Base-by-base conservation (phyloP, 2,113 vertebrate species). In the Platysteira castanea region DNA sequence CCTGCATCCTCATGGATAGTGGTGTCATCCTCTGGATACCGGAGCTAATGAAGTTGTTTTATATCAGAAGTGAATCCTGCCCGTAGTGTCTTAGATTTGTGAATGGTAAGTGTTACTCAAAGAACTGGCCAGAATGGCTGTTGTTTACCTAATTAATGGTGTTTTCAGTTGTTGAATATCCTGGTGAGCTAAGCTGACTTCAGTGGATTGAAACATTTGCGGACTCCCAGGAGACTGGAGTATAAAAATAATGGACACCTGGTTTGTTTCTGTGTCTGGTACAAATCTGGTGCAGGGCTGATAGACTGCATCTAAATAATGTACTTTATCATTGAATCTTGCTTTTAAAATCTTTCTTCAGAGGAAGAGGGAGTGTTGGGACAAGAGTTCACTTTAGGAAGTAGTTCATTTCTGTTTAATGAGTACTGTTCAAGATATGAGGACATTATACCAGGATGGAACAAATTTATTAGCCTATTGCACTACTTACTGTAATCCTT, bases 101-200 rank as follows among this genome's bases (percentile, higher is more conserved):
- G 90, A 88, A 86, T 78, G 95, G 96, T 96, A 93, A 97, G 95
- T 96, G 78, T 70, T 85, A 67, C 47, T 77, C 3, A 24, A 87
- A 78, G 70, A 90, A 59, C 9, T 11, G 19, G 50, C 50, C 49
- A 61, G 53, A 89, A 68, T 16, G 28, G 13, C 42, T 69, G 2
- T 64, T 87, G 5, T 82, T 85, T 93, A 22, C 33, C 80, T 74
- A 33, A 78, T 59, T 59, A 79, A 71, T 70, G 54, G 11, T 30
- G n/a, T 93, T 96, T 96, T 83, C 24, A 15, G 27, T 63, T 71
- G 33, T 52, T 69, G 57, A 41, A 6, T 52, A 20, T 80, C 64
- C 91, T 6, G 3, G 22, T 81, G 26, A 90, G 28, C 33, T 80
- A 50, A 63, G 53, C 27, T 84, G 42, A 41, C 35, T 85, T 81